phyloP scores from a whole-genome alignment of 2,888 invertebrate species.

The Theretra japonica region DNA sequence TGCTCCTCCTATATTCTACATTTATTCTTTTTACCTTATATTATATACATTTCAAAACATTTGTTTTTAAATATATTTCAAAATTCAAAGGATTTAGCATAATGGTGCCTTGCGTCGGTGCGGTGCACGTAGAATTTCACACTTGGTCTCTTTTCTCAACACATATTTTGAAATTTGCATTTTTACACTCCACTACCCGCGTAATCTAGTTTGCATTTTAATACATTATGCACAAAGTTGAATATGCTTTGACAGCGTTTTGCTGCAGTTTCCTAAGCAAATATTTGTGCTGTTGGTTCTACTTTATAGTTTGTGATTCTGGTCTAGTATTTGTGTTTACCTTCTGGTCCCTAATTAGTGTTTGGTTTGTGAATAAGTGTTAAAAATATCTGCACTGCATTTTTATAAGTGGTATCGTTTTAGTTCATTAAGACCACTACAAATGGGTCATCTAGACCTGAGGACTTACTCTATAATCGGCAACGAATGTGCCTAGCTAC shows the following conservation, averaged over 20 bases:
- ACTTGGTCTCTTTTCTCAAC: neutral
- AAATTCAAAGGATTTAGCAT: neutral
- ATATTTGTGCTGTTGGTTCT: neutral
- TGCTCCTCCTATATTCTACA: too few species aligned
- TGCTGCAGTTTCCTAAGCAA: neutral
- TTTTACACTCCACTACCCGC: conserved; percentile 13
- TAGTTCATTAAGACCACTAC: too few species aligned
- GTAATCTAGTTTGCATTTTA: conserved; percentile 11
- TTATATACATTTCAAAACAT: neutral
- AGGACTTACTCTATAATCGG: too few species aligned
- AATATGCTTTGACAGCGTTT: neutral
- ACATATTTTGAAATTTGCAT: conserved; percentile 11
- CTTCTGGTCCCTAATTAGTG: neutral
- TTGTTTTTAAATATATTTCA: neutral
- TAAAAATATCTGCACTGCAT: too few species aligned
- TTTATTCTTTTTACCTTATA: too few species aligned
- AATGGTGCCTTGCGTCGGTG: neutral
- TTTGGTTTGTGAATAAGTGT: neutral
- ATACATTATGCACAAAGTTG: neutral
- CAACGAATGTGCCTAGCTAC: too few species aligned
- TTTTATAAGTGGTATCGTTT: too few species aligned
- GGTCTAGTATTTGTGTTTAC: neutral
- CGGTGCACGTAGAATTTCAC: neutral
- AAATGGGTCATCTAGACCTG: too few species aligned
- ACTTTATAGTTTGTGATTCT: conserved; percentile 1